Evolutionary conservation across 64 coral and sea anemone genomes (phyloP).

Genomic region (Pocillopora damicornis): DNA sequence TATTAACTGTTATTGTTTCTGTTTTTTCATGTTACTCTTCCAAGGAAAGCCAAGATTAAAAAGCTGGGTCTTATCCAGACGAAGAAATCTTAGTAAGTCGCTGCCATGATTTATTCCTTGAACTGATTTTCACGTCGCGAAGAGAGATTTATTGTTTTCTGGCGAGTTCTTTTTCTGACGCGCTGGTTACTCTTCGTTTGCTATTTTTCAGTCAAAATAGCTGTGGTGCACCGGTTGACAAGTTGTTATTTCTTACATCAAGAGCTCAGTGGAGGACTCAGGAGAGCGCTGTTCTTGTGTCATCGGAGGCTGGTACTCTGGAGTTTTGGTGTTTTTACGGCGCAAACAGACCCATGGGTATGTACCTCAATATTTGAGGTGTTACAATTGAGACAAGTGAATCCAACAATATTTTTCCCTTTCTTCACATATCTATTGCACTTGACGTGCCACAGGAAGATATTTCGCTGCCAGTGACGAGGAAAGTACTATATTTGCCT

Average conservation of each 20-base stretch:
- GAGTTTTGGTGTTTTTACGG: slow-evolving; percentile 98
- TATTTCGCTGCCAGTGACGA: slow-evolving; percentile 71
- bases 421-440: neutral
- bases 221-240: slow-evolving; percentile 55
- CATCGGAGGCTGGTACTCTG: slow-evolving; percentile 73
- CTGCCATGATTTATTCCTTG: neutral
- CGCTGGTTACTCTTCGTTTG: neutral
- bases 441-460: slow-evolving; percentile 48
- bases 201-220: neutral
- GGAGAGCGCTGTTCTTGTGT: slow-evolving; percentile 86
- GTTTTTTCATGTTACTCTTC: neutral
- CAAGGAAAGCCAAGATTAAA: slow-evolving; percentile 84
- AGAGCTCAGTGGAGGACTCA: slow-evolving; percentile 82
- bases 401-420: neutral
- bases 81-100: slow-evolving; percentile 1
- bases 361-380: neutral
- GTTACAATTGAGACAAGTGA: neutral
- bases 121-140: neutral
- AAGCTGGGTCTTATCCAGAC: slow-evolving; percentile 64
- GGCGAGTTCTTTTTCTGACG: neutral
- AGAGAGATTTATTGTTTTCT: neutral
- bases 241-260: slow-evolving; percentile 74
- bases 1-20: neutral
- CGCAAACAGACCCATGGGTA: slow-evolving; percentile 75
- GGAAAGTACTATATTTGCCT: slow-evolving; percentile 47